phyloP scores from a whole-genome alignment of 2,888 invertebrate genomes.

The Teleogryllus oceanicus region DNA sequence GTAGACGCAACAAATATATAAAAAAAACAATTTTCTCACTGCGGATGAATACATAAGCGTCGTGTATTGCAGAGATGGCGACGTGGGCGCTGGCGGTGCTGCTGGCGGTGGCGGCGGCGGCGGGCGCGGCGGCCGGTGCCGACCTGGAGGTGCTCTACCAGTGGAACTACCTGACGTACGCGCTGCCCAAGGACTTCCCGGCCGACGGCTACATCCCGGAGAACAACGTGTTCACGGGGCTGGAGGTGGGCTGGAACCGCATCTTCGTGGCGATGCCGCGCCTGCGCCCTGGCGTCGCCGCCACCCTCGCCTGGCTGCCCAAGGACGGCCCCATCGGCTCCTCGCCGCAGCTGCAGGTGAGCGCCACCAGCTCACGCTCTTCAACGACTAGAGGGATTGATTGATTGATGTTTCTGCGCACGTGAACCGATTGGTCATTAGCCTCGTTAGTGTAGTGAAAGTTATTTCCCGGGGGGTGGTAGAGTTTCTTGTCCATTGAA shows the following conservation, averaged over 20 bases:
- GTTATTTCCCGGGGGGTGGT: too few relatives aligned
- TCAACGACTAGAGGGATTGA: too few relatives aligned
- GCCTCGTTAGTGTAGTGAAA: too few relatives aligned
- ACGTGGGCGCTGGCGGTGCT: not conserved
- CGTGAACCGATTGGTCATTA: too few relatives aligned
- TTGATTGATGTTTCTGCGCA: too few relatives aligned
- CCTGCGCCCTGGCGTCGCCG: slow-evolving; percentile 70
- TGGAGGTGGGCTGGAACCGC: slow-evolving; percentile 68
- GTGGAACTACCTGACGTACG: slow-evolving; percentile 66
- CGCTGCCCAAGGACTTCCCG: slow-evolving; percentile 61
- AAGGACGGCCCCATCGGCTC: slow-evolving; percentile 53
- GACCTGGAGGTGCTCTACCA: slow-evolving; percentile 62
- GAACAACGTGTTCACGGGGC: slow-evolving; percentile 72
- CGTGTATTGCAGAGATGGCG: slow-evolving; percentile 12
- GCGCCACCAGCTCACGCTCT: rapidly evolving
- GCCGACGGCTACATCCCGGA: slow-evolving; percentile 54
- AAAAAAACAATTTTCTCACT: too few relatives aligned
- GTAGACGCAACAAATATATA: too few relatives aligned
- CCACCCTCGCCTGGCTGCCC: slow-evolving; percentile 68
- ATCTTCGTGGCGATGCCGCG: slow-evolving; percentile 73
- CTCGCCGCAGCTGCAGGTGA: slow-evolving; percentile 62
- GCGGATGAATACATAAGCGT: not conserved
- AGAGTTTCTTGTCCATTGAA: too few relatives aligned
- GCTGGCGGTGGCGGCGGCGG: not conserved
- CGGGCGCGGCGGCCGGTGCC: not conserved